Conservation (phyloP, 2,888 invertebrate species). For the Azorinus chamasolen region DNA sequence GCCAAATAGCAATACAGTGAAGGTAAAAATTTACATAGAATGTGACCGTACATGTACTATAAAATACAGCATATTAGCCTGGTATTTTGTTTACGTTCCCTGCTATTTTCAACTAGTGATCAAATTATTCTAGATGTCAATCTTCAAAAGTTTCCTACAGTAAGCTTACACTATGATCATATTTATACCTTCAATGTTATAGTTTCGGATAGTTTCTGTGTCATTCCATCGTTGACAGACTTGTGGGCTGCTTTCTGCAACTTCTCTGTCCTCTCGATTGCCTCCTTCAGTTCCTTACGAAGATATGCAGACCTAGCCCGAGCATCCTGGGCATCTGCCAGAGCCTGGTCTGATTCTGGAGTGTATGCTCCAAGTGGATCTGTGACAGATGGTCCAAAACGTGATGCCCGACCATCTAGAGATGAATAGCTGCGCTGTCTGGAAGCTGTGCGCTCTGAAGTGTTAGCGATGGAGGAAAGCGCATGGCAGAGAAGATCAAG, state of each 20-base stretch:
- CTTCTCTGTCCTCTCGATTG: constrained; percentile 79
- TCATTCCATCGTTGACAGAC: constrained; percentile 85
- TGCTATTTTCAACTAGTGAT: no score
- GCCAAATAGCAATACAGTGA: no score
- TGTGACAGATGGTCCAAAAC: constrained; percentile 65
- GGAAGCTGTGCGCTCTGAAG: constrained; percentile 41
- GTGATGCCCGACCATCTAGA: constrained; percentile 66
- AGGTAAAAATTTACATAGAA: no score
- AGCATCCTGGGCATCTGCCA: constrained; percentile 82
- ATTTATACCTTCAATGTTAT: constrained; percentile 82
- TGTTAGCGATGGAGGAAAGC: constrained; percentile 73
- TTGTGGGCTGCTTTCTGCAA: constrained; percentile 83
- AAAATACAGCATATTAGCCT: no score
- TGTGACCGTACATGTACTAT: no score
- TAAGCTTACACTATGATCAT: no score
- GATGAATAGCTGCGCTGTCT: constrained; percentile 51
- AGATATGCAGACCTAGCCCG: constrained; percentile 77
- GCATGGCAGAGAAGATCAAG: constrained; percentile 85
- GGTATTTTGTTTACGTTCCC: no score
- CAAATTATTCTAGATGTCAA: no score
- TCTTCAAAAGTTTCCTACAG: no score
- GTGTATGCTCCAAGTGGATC: constrained; percentile 85
- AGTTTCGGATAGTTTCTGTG: constrained; percentile 84
- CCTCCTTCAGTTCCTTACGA: constrained; percentile 77
- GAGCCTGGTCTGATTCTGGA: constrained; percentile 82